phyloP scores from a whole-genome alignment of 1,140 invertebrate genomes.

The Zaprionus africanus region DNA sequence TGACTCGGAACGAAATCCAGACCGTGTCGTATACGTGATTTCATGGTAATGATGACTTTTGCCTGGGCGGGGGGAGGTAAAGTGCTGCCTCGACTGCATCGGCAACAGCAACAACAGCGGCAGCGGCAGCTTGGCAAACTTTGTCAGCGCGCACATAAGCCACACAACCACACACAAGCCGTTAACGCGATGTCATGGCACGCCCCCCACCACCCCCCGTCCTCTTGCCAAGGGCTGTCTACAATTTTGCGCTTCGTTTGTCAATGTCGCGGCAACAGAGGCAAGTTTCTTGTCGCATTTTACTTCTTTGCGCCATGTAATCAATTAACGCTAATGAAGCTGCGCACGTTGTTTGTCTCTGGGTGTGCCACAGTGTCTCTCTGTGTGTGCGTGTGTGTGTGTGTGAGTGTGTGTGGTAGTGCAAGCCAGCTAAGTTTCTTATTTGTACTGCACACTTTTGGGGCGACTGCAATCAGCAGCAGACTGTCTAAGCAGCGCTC shows the following conservation, averaged over 20 bases:
- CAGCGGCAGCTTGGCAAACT: conserved; percentile 42
- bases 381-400: neutral
- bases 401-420: conserved; percentile 13
- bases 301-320: conserved; percentile 70
- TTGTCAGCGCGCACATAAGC: conserved; percentile 13
- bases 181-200: neutral
- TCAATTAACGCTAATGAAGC: conserved; percentile 81
- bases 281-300: conserved; percentile 49
- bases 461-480: conserved; percentile 33
- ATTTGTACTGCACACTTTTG: conserved; percentile 49
- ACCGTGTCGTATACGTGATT: conserved; percentile 72
- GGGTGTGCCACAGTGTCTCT: conserved; percentile 26
- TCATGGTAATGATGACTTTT: conserved; percentile 57
- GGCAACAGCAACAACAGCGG: conserved; percentile 16
- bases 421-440: conserved; percentile 48
- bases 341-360: conserved; percentile 32
- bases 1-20: conserved; percentile 56
- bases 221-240: conserved; percentile 34
- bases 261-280: conserved; percentile 62
- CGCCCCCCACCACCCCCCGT: neutral
- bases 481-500: conserved; percentile 55
- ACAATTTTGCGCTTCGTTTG: conserved; percentile 77
- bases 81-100: conserved; percentile 26
- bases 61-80: neutral
- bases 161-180: neutral